Evolutionary conservation across 1,140 invertebrate species (phyloP).

Genomic region (Fopius arisanus): DNA sequence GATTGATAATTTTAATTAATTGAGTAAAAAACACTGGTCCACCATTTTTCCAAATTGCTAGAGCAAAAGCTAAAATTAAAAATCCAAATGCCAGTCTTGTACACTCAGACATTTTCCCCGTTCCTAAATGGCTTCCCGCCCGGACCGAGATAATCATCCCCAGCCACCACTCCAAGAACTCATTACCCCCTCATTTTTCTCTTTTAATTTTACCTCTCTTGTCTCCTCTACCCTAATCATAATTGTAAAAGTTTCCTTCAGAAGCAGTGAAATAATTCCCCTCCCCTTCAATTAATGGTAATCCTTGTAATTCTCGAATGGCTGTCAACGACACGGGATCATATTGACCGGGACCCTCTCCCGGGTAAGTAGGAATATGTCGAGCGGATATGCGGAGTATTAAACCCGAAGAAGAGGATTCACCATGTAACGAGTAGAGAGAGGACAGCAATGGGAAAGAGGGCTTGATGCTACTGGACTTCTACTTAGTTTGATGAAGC

Average conservation of each 20-base stretch:
- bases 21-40: too few relatives aligned
- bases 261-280: neutral
- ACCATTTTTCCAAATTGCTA: too few relatives aligned
- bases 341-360: neutral
- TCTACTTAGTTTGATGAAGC: conserved; percentile 36
- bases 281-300: neutral
- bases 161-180: conserved; percentile 7
- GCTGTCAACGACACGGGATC: neutral
- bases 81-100: conserved; percentile 9
- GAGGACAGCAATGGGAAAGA: neutral
- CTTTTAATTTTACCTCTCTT: neutral
- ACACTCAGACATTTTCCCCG: neutral
- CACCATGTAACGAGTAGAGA: too few relatives aligned
- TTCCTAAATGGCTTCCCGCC: conserved; percentile 10
- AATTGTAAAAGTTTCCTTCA: neutral
- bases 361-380: neutral
- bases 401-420: conserved; percentile 4
- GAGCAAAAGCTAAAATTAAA: neutral
- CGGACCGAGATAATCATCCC: conserved; percentile 24
- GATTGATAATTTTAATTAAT: too few relatives aligned
- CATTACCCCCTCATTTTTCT: conserved; percentile 11
- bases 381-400: neutral
- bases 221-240: conserved; percentile 3
- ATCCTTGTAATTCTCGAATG: neutral
- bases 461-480: neutral